Conservation (phyloP, 2,113 vertebrate species). For the Myiozetetes cayanensis region DNA sequence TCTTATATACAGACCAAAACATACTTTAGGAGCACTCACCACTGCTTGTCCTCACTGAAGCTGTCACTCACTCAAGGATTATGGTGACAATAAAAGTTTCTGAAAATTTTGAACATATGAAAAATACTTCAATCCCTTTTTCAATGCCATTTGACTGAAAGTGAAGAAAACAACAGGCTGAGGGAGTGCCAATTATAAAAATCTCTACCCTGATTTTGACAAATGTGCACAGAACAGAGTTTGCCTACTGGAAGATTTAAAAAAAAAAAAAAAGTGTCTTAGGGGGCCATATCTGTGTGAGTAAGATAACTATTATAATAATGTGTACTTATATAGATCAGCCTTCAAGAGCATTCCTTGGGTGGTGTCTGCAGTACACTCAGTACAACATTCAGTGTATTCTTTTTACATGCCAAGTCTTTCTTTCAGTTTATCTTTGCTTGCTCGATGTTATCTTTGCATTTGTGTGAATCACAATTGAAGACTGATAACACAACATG, state of each 20-base stretch:
- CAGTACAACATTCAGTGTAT: not conserved
- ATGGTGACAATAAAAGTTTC: not conserved
- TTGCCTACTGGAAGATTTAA: not conserved
- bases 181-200: not conserved
- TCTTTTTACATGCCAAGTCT: not conserved
- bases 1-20: not conserved
- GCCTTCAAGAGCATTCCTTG: not conserved
- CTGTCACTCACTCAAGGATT: not conserved
- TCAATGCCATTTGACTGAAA: not conserved
- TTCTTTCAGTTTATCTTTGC: not conserved
- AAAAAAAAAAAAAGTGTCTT: not conserved
- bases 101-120: not conserved
- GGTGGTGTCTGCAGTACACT: not conserved
- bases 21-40: not conserved
- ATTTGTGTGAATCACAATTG: not conserved
- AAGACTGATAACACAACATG: not conserved
- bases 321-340: not conserved
- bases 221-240: not conserved
- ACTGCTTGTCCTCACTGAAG: not conserved
- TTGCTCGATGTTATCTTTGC: not conserved
- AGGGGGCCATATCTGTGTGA: not conserved
- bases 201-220: not conserved
- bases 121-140: not conserved
- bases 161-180: not conserved
- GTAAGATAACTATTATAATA: not conserved